Base-by-base conservation (phyloP, 2,113 vertebrate species). In the Rhinopomastus cyanomelas region DNA sequence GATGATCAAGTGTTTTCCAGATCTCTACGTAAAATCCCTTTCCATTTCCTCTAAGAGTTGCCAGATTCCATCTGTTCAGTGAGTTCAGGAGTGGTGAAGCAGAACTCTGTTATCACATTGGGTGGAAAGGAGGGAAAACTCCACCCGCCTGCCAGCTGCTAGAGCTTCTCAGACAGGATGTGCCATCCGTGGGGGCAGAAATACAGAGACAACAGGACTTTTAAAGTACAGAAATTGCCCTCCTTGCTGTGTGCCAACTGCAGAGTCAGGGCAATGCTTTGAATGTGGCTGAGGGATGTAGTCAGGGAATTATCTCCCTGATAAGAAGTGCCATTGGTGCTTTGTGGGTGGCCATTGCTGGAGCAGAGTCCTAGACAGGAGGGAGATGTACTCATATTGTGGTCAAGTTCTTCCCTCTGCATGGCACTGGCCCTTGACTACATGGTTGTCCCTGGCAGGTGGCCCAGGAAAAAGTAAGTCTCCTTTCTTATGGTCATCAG, bases 51-150 rank as follows among this genome's bases (percentile, higher is more conserved):
- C 64, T 36, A 11, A 13, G 26, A 30, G 11, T 4, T 55, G 37
- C 52, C 60, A 51, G 2, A 14, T 16, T 48, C 25, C 48, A 57
- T 22, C 46, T 32, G 17, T n/a, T 48, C 9, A 2, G 46, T 17
- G 30, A 42, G 78, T 61, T 32, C 20, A 34, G 52, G 16, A 25
- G n/a, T 61, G 65, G 36, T 49, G 71, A 39, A 60, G 53, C 21
- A n/a, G 32, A 42, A 26, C 36, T 67, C n/a, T 1, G 1, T 68
- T 53, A 2, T 7, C 6, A 1, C 23, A 4, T 6, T 1, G 27
- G 32, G 62, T 21, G 8, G n/a, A 11, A 13, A 7, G n/a, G 32
- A 20, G 10, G 51, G 30, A 42, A 5, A 36, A 29, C 10, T 42
- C 9, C 39, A 30, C 7, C 8, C 1, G 1, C 5, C 48, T 37